Evolutionary conservation across 1,140 invertebrate genomes (phyloP).

Genomic region (Caenorhabditis brenneri): DNA sequence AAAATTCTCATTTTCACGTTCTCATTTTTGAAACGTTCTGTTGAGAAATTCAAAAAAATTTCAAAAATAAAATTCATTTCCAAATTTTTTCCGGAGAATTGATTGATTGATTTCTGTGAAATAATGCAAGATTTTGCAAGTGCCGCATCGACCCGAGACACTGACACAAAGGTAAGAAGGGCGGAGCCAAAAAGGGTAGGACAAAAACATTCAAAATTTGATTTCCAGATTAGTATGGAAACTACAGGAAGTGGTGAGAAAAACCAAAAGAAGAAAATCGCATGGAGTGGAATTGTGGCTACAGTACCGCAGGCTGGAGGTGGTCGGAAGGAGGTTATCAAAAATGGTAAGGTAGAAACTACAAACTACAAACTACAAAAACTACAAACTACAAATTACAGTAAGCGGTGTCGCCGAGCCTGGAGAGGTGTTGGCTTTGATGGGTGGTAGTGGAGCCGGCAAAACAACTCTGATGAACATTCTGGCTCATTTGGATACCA

Average conservation of each 20-base stretch:
- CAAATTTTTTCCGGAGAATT: neutral
- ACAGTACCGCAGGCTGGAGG: constrained; percentile 16
- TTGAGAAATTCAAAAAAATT: no score
- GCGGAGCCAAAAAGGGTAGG: neutral
- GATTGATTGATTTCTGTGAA: neutral
- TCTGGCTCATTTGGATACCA: constrained; percentile 73
- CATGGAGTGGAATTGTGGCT: constrained; percentile 16
- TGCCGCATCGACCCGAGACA: neutral
- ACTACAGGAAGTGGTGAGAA: neutral
- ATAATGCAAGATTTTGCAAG: neutral
- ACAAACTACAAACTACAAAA: neutral
- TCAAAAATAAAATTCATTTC: neutral
- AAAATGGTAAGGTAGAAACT: constrained; percentile 36
- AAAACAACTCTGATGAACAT: constrained; percentile 92
- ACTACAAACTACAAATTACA: constrained; percentile 68
- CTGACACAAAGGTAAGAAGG: neutral
- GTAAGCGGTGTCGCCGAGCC: constrained; percentile 85
- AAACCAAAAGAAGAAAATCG: neutral
- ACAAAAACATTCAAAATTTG: no score
- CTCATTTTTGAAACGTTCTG: no score
- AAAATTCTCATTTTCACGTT: no score
- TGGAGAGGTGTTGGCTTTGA: constrained; percentile 86
- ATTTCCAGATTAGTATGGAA: neutral
- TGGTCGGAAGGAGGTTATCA: neutral
- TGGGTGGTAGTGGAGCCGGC: constrained; percentile 88